A percentile compares a stretch with the other conserved stretches of the same genome.
phyloP scores from a whole-genome alignment of 2,113 vertebrate species.

The Martes martes region DNA sequence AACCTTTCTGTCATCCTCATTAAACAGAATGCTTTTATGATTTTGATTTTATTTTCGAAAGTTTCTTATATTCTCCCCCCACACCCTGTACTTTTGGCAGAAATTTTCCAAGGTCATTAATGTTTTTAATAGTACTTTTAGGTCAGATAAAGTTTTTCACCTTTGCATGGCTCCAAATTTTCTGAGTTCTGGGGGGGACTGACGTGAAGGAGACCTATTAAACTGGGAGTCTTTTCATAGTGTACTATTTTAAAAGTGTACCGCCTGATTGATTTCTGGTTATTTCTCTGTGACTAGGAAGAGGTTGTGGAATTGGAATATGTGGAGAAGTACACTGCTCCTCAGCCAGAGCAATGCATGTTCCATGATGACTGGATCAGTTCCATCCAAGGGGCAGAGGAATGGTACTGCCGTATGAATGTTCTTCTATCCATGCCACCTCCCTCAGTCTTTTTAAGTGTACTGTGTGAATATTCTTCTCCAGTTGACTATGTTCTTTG shows the following conservation, averaged over 20 bases:
- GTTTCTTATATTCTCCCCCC: background rate
- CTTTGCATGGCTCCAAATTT: conserved; percentile 44
- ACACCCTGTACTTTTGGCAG: background rate
- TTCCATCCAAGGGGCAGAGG: conserved; percentile 89
- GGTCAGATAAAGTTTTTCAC: background rate
- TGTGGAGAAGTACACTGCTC: conserved; percentile 93
- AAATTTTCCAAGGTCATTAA: background rate
- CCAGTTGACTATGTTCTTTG: background rate
- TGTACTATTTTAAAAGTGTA: background rate
- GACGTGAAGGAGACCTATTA: background rate
- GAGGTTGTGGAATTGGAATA: conserved; percentile 98
- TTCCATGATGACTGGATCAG: conserved; percentile 99
- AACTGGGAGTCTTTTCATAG: background rate
- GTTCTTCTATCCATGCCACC: background rate
- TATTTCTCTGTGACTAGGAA: conserved; percentile 86
- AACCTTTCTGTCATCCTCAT: background rate
- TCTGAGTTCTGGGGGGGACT: background rate
- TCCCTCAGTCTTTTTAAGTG: background rate
- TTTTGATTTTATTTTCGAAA: conserved; percentile 13
- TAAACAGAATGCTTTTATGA: background rate
- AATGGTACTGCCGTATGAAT: conserved; percentile 86
- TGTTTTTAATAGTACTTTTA: conserved; percentile 22
- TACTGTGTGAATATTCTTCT: background rate
- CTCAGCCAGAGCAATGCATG: conserved; percentile 96
- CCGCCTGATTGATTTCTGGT: conserved; percentile 40